These are phyloP conservation scores for Brachylomia viminalis DNA, from an alignment of 2,888 invertebrate genomes.

Conservation along the genomic window DNA sequence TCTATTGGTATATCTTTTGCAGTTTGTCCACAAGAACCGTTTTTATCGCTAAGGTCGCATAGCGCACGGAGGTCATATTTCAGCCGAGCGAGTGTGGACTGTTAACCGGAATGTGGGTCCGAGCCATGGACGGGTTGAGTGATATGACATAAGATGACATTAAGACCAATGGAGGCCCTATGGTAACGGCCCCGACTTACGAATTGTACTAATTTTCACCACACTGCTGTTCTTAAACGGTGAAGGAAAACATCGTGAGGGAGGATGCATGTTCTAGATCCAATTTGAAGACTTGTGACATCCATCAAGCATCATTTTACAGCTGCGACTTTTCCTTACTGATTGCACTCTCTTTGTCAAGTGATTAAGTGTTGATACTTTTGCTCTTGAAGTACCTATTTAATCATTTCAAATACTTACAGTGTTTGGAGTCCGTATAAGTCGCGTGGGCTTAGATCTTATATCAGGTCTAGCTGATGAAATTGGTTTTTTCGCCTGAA, in stretches of 20 bases:
- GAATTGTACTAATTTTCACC: neutral
- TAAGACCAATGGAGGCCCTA: neutral
- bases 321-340: neutral
- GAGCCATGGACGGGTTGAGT: too few relatives aligned
- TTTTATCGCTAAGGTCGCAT: too few relatives aligned
- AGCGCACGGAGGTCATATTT: too few relatives aligned
- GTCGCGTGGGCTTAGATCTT: neutral
- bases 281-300: neutral
- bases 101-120: too few relatives aligned
- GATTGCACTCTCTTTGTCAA: neutral
- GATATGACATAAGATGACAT: neutral
- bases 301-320: neutral
- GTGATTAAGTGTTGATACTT: neutral
- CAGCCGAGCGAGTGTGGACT: too few relatives aligned
- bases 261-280: neutral
- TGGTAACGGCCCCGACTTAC: neutral
- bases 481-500: neutral
- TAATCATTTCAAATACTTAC: constrained; percentile 20
- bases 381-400: neutral
- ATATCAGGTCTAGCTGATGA: neutral
- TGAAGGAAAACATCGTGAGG: neutral
- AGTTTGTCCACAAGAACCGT: too few relatives aligned
- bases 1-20: too few relatives aligned
- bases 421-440: constrained; percentile 14
- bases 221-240: neutral